These are phyloP conservation scores for Metaphire vulgaris DNA, from an alignment of 1,140 invertebrate genomes.

Conservation along the genomic window DNA sequence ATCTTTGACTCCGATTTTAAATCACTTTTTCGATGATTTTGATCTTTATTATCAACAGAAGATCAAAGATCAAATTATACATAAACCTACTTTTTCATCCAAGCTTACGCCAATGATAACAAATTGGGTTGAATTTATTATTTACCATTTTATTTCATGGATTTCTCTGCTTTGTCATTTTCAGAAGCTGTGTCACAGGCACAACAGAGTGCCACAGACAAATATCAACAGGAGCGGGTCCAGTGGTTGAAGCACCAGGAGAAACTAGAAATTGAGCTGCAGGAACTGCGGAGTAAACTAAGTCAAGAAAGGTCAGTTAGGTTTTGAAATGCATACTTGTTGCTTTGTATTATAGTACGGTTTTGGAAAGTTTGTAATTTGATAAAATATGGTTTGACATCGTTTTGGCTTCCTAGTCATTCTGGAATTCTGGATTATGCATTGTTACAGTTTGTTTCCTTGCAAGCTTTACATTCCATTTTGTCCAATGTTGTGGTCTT, in stretches of 20 bases:
- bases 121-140: neutral
- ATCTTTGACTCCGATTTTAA: too few species aligned
- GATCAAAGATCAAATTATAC: too few species aligned
- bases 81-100: too few species aligned
- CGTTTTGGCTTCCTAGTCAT: too few species aligned
- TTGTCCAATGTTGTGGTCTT: too few species aligned
- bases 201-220: conserved; percentile 57
- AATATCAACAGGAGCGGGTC: conserved; percentile 63
- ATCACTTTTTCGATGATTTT: too few species aligned
- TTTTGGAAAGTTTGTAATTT: neutral
- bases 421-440: too few species aligned
- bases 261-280: conserved; percentile 60
- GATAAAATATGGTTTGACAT: neutral
- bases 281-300: conserved; percentile 55
- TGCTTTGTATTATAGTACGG: neutral
- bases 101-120: too few species aligned
- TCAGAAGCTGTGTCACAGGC: conserved; percentile 76
- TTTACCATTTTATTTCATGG: neutral
- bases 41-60: too few species aligned
- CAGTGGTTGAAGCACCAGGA: conserved; percentile 60
- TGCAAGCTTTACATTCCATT: too few species aligned
- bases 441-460: too few species aligned
- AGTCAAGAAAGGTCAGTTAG: conserved; percentile 44
- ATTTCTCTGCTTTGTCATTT: conserved; percentile 27
- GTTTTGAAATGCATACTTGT: neutral